Conservation (phyloP, 1,140 invertebrate species). For the Drosophila busckii region DNA sequence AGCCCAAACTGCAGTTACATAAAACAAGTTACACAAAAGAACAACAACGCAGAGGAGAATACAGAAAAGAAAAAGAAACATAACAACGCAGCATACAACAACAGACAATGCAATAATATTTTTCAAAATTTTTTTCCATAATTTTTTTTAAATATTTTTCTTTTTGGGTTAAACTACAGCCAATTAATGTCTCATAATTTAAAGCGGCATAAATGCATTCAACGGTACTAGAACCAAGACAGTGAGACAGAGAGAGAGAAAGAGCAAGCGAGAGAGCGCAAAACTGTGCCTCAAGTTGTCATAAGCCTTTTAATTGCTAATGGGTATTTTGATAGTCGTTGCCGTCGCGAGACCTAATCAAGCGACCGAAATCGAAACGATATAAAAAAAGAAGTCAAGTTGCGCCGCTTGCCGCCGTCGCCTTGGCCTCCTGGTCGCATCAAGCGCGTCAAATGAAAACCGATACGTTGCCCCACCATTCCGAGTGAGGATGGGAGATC, state of each 20-base stretch:
- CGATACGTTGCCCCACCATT: slow-evolving; percentile 39
- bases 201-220: slow-evolving; percentile 29
- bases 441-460: slow-evolving; percentile 71
- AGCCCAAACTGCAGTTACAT: slow-evolving; percentile 47
- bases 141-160: slow-evolving; percentile 1
- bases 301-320: slow-evolving; percentile 70
- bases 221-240: slow-evolving; percentile 20
- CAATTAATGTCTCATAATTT: slow-evolving; percentile 77
- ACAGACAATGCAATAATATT: slow-evolving; percentile 74
- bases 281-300: slow-evolving; percentile 58
- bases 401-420: slow-evolving; percentile 40
- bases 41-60: slow-evolving; percentile 18
- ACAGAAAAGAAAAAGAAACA: slow-evolving; percentile 33
- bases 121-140: slow-evolving; percentile 66
- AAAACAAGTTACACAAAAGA: slow-evolving; percentile 69
- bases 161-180: slow-evolving; percentile 43
- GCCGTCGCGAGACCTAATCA: slow-evolving; percentile 18
- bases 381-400: slow-evolving; percentile 50
- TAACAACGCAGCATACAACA: slow-evolving; percentile 7
- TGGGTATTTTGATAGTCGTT: slow-evolving; percentile 68
- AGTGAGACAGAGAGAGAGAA: slow-evolving; percentile 1
- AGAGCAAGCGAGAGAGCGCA: slow-evolving; percentile 19
- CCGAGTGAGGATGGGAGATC: slow-evolving; percentile 26
- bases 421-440: too few species aligned
- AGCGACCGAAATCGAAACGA: slow-evolving; percentile 25